Evolutionary conservation across 2,888 invertebrate genomes (phyloP).

Genomic region (Nematopogon swammerdamellus): DNA sequence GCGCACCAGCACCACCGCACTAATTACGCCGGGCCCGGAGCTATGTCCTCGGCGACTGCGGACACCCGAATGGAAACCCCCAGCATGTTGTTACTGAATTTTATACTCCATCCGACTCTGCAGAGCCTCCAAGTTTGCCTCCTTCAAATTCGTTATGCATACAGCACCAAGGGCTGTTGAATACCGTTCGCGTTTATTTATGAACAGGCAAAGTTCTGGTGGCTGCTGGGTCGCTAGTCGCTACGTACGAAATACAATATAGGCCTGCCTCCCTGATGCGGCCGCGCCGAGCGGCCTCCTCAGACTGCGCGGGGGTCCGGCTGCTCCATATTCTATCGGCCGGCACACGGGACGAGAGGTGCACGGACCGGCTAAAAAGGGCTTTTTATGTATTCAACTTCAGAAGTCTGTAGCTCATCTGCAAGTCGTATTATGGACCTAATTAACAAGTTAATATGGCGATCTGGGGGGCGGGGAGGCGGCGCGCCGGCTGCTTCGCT

Average conservation of each 20-base stretch:
- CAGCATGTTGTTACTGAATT: conserved; percentile 57
- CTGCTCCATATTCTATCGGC: conserved; percentile 17
- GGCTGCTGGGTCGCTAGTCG: conserved; percentile 33
- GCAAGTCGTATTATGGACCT: conserved; percentile 88
- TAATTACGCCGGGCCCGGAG: conserved; percentile 40
- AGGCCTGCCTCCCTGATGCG: conserved; percentile 37
- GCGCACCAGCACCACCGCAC: conserved; percentile 22
- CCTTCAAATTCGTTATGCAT: conserved; percentile 61
- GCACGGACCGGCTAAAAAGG: conserved; percentile 60
- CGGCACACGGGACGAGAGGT: conserved; percentile 21
- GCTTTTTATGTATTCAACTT: conserved; percentile 69
- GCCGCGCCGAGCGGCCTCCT: conserved; percentile 15
- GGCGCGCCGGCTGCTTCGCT: conserved; percentile 31
- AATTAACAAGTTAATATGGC: conserved; percentile 90
- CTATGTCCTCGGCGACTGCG: conserved; percentile 52
- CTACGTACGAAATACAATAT: conserved; percentile 43
- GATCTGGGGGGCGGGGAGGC: conserved; percentile 64
- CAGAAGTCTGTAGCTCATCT: conserved; percentile 71
- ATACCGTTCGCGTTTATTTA: conserved; percentile 60
- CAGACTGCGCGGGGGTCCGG: conserved; percentile 16
- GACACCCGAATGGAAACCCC: conserved; percentile 54
- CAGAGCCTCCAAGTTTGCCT: conserved; percentile 59
- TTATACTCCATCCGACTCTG: conserved; percentile 56
- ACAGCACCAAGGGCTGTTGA: conserved; percentile 61
- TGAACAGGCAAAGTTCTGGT: conserved; percentile 59